Percentiles rank a stretch among this genome's conserved stretches.
Evolutionary conservation across 2,888 invertebrate genomes (phyloP).

Genomic region (Apantesis nais): DNA sequence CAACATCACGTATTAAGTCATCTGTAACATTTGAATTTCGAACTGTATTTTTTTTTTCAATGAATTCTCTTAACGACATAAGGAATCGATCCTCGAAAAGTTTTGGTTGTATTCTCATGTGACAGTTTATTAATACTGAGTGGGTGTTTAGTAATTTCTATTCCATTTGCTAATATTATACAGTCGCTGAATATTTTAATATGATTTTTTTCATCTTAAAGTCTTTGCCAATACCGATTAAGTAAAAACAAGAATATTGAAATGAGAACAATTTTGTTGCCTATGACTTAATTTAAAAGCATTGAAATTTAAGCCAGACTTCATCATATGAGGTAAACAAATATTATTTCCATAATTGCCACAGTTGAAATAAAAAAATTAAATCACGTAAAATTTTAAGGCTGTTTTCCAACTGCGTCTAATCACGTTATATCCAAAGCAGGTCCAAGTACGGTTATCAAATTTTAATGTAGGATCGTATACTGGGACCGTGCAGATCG

Average conservation of each 20-base stretch:
- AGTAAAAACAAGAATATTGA: too few species aligned
- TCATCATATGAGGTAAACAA: conserved; percentile 26
- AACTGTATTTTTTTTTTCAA: background rate
- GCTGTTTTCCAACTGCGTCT: conserved; percentile 20
- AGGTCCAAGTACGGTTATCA: conserved; percentile 2
- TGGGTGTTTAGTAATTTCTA: too few species aligned
- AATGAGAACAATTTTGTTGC: background rate
- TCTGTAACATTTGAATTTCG: conserved; percentile 1
- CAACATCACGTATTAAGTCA: background rate
- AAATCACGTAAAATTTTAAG: conserved; percentile 26
- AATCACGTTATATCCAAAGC: conserved; percentile 17
- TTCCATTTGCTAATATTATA: too few species aligned
- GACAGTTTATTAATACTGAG: too few species aligned
- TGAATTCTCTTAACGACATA: too few species aligned
- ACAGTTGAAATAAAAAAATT: conserved; percentile 22
- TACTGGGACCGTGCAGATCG: conserved; percentile 7
- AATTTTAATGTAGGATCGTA: conserved; percentile 29
- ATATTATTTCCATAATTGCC: conserved; percentile 16
- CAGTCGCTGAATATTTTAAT: too few species aligned
- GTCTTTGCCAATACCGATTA: too few species aligned
- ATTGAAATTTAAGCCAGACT: background rate
- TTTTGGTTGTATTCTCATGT: too few species aligned
- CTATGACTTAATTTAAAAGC: background rate
- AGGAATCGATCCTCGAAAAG: too few species aligned
- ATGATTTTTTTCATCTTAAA: too few species aligned